Evolutionary conservation across 2,888 invertebrate species (phyloP).

Genomic region (Stenodema calcarata): DNA sequence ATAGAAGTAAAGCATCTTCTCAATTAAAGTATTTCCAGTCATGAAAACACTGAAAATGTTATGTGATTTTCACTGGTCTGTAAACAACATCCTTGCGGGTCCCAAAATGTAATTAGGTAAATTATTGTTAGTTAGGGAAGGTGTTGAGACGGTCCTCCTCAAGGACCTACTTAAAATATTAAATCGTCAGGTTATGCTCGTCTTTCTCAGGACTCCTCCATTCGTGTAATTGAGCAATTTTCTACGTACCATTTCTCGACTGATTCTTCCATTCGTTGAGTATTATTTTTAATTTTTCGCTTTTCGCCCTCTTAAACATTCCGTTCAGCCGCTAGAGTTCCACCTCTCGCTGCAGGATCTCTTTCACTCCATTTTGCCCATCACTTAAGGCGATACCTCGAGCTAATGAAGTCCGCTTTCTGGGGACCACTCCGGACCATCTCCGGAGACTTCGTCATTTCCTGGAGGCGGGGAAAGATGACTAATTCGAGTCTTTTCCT

Average conservation of each 20-base stretch:
- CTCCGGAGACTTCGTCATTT: conserved; percentile 7
- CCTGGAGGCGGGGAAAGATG: conserved; percentile 13
- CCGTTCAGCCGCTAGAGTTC: background rate
- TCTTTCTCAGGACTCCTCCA: background rate
- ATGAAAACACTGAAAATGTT: background rate
- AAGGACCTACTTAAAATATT: no score
- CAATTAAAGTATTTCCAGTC: background rate
- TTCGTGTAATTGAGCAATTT: background rate
- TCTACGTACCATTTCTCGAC: background rate
- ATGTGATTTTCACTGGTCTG: no score
- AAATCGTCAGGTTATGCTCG: no score
- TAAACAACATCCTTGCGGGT: no score
- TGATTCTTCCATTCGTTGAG: background rate
- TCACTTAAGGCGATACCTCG: conserved; percentile 8
- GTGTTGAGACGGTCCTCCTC: no score
- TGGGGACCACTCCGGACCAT: background rate
- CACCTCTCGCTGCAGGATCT: background rate
- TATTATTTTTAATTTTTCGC: conserved; percentile 1
- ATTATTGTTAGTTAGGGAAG: no score
- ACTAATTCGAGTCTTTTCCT: conserved; percentile 24
- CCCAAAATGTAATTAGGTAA: no score
- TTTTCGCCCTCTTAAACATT: background rate
- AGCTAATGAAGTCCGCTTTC: conserved; percentile 20
- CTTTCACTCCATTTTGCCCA: background rate
- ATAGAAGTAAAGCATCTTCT: no score